Conservation (phyloP, 1,140 invertebrate species). For the Propsilocerus akamusi region DNA sequence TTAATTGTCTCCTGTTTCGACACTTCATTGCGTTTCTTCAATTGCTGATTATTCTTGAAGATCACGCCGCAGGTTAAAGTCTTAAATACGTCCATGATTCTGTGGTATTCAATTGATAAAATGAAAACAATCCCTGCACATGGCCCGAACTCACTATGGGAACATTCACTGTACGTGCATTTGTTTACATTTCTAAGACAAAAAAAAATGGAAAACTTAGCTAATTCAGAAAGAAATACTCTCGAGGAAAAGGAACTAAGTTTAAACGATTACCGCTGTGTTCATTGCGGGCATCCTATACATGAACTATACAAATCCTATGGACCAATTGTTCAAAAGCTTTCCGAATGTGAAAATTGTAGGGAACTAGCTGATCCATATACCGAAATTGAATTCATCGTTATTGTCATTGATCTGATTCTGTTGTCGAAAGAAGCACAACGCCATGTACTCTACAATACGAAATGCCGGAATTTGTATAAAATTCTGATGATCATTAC, state of each 20-base stretch:
- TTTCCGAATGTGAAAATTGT: conserved; percentile 50
- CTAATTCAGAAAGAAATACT: conserved; percentile 15
- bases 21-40: too few relatives aligned
- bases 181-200: conserved; percentile 12
- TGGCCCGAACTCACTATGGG: too few relatives aligned
- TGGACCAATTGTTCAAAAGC: conserved; percentile 44
- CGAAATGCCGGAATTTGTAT: conserved; percentile 10
- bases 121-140: too few relatives aligned
- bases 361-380: conserved; percentile 65
- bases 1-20: conserved; percentile 8
- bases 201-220: conserved; percentile 2
- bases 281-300: conserved; percentile 41
- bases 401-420: conserved; percentile 65
- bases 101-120: too few relatives aligned
- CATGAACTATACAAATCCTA: conserved; percentile 44
- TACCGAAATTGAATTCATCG: conserved; percentile 69
- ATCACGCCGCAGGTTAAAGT: too few relatives aligned
- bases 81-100: too few relatives aligned
- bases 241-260: conserved; percentile 22
- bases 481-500: not conserved
- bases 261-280: conserved; percentile 34
- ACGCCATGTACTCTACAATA: conserved; percentile 64
- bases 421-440: conserved; percentile 61
- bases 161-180: conserved; percentile 12
- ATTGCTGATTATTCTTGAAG: too few relatives aligned